A percentile compares a stretch with the other conserved stretches of the same genome.
Conservation (phyloP, 2,888 invertebrate species). For the Ischnura elegans region DNA sequence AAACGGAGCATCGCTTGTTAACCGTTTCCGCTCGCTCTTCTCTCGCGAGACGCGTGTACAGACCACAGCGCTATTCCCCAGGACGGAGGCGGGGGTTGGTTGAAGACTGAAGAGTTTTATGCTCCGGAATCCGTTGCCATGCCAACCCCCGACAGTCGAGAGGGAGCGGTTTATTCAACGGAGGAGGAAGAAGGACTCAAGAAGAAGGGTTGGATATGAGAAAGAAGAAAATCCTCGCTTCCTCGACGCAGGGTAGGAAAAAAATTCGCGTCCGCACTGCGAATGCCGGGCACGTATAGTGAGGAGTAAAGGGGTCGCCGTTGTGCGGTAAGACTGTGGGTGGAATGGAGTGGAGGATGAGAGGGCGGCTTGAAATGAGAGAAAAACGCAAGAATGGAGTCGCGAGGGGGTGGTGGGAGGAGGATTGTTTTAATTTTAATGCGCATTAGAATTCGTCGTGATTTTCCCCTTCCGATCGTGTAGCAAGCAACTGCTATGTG, state of each 20-base stretch:
- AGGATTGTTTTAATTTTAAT: too few species aligned
- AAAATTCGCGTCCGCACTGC: background rate
- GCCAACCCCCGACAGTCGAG: background rate
- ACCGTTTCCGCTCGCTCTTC: background rate
- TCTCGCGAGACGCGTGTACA: background rate
- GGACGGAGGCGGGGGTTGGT: too few species aligned
- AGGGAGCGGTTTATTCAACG: background rate
- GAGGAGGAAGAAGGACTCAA: background rate
- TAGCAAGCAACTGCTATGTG: too few species aligned
- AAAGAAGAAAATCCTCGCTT: background rate
- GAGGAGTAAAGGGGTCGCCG: background rate
- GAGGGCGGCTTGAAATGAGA: background rate
- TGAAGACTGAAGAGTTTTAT: background rate
- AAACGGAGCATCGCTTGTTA: background rate
- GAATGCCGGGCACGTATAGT: background rate
- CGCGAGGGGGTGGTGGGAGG: too few species aligned
- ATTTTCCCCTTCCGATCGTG: too few species aligned
- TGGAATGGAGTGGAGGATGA: background rate
- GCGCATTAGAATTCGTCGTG: too few species aligned
- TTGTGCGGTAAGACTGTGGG: background rate
- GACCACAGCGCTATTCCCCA: background rate
- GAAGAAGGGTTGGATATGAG: background rate
- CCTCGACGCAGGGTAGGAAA: background rate
- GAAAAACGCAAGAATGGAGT: too few species aligned
- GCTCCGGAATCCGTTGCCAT: slow-evolving; percentile 2